phyloP scores from a whole-genome alignment of 2,113 vertebrate genomes.

The Gambusia affinis region DNA sequence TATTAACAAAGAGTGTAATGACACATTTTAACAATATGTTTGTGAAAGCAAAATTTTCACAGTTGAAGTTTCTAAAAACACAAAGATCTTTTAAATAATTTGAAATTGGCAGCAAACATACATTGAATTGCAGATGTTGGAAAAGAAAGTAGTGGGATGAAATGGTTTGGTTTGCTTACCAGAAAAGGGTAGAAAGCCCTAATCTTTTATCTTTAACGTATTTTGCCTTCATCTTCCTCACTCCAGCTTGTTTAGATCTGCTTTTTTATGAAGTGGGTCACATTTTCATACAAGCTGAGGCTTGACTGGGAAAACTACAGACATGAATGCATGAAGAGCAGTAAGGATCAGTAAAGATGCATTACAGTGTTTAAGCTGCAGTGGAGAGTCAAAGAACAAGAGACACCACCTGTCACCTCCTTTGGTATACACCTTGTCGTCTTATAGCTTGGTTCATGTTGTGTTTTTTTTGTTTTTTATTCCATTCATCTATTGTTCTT shows the following conservation, averaged over 20 bases:
- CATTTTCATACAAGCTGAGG: constrained; percentile 5
- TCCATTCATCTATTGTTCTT: constrained; percentile 46
- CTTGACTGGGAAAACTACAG: constrained; percentile 7
- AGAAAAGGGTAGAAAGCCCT: background rate
- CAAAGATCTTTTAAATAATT: too few species aligned
- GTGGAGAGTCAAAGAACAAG: background rate
- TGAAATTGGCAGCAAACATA: too few species aligned
- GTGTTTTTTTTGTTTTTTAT: constrained; percentile 8
- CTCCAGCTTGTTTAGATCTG: constrained; percentile 12
- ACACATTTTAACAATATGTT: too few species aligned
- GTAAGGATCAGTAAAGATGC: constrained; percentile 31
- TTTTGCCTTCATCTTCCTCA: constrained; percentile 11
- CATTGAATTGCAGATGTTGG: too few species aligned
- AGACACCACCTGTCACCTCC: constrained; percentile 5
- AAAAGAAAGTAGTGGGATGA: background rate
- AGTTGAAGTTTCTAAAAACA: too few species aligned
- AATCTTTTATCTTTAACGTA: background rate
- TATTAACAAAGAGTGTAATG: too few species aligned
- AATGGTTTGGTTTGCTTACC: background rate
- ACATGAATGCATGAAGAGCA: constrained; percentile 9
- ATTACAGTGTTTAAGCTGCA: background rate
- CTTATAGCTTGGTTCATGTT: background rate
- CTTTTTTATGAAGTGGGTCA: constrained; percentile 16
- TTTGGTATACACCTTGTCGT: constrained; percentile 9
- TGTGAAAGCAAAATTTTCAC: too few species aligned